These are phyloP conservation scores for Parazoanthus atlanticus DNA, from an alignment of 92 coral and sea anemone species.

Conservation along the genomic window DNA sequence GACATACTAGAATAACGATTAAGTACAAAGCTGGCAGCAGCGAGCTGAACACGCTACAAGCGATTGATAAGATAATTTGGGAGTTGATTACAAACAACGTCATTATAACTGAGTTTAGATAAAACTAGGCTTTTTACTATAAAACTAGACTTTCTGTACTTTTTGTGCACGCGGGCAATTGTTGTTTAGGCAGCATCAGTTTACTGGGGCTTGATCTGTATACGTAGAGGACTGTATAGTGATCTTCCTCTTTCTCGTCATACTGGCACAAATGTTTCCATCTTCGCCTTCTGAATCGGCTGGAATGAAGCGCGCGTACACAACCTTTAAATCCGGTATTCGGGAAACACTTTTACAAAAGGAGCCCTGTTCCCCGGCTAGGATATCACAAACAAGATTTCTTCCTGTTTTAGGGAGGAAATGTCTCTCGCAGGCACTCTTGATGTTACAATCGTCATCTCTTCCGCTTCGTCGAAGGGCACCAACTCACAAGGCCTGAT, in stretches of 20 bases:
- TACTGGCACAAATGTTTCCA: not conserved
- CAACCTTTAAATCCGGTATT: too few species aligned
- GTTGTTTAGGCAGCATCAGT: not conserved
- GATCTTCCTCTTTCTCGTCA: not conserved
- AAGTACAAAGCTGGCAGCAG: too few species aligned
- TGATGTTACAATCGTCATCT: slow-evolving; percentile 40
- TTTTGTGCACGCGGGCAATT: not conserved
- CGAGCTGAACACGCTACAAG: too few species aligned
- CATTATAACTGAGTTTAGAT: too few species aligned
- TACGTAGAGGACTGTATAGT: not conserved
- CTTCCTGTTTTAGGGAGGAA: slow-evolving; percentile 20
- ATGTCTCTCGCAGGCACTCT: slow-evolving; percentile 45
- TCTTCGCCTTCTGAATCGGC: slow-evolving; percentile 26
- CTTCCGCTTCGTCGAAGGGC: slow-evolving; percentile 32
- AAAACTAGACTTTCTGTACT: too few species aligned
- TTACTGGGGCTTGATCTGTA: slow-evolving; percentile 11
- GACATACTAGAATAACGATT: too few species aligned
- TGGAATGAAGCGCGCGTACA: too few species aligned
- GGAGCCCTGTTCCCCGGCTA: slow-evolving; percentile 26
- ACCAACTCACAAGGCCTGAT: slow-evolving; percentile 41
- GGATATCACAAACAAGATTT: slow-evolving; percentile 7
- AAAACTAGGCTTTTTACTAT: too few species aligned
- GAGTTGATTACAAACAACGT: too few species aligned
- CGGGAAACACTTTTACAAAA: too few species aligned
- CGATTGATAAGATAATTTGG: too few species aligned